phyloP scores from a whole-genome alignment of 2,797 vertebrate species.

The Odontamblyopus lacepedii region DNA sequence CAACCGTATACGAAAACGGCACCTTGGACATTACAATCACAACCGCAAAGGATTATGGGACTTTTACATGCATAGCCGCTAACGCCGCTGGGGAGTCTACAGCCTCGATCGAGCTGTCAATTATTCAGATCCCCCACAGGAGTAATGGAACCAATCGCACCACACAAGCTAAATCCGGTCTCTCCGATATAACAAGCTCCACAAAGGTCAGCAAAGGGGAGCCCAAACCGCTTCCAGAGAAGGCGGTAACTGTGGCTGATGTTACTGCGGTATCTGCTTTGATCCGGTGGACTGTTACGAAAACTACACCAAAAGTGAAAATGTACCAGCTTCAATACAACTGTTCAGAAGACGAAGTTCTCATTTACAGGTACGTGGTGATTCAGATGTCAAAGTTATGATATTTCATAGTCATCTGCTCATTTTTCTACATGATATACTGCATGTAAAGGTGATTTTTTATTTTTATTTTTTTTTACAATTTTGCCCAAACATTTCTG shows the following conservation, averaged over 20 bases:
- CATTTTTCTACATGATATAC: constrained; percentile 30
- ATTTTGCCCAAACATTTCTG: background rate
- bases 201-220: constrained; percentile 90
- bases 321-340: constrained; percentile 99
- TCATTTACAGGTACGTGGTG: constrained; percentile 94
- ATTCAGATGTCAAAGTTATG: background rate
- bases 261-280: constrained; percentile 92
- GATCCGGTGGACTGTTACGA: constrained; percentile 94
- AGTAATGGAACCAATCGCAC: constrained; percentile 88
- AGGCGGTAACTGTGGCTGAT: constrained; percentile 90
- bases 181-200: constrained; percentile 97
- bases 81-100: constrained; percentile 98
- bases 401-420: constrained; percentile 15
- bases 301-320: constrained; percentile 92
- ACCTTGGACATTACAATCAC: constrained; percentile 94
- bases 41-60: constrained; percentile 94
- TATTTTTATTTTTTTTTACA: background rate
- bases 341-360: constrained; percentile 96
- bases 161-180: constrained; percentile 88
- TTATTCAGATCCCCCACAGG: constrained; percentile 96
- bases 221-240: constrained; percentile 86
- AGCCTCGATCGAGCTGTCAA: constrained; percentile 90
- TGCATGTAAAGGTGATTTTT: background rate
- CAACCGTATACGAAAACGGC: constrained; percentile 91
- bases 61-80: constrained; percentile 96